A percentile compares a stretch with the other conserved stretches of the same genome.
Evolutionary conservation across 2,888 invertebrate species (phyloP).

Genomic region (Eupsilia transversa): DNA sequence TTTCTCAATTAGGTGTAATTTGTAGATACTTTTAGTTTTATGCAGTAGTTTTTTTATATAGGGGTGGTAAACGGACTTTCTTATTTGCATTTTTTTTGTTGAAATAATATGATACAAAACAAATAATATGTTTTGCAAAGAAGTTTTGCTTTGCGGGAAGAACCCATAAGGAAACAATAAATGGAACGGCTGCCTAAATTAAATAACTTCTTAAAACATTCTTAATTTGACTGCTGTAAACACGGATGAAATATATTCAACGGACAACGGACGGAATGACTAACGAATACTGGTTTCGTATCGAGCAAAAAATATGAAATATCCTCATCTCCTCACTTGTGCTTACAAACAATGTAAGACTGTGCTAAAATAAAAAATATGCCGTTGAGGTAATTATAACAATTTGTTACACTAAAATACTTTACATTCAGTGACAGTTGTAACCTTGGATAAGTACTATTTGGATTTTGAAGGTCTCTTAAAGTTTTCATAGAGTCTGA

Average conservation of each 20-base stretch:
- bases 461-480: conserved; percentile 40
- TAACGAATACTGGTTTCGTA: conserved; percentile 40
- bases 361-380: conserved; percentile 29
- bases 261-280: conserved; percentile 37
- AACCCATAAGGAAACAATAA: not conserved
- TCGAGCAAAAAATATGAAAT: conserved; percentile 51
- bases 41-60: not conserved
- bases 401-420: conserved; percentile 49
- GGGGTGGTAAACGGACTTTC: not conserved
- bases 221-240: conserved; percentile 38
- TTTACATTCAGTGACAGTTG: conserved; percentile 40
- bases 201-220: conserved; percentile 25
- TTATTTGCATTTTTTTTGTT: not conserved
- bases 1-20: not conserved
- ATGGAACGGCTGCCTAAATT: not conserved
- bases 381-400: conserved; percentile 36
- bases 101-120: no score
- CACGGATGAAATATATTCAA: conserved; percentile 27
- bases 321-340: conserved; percentile 36
- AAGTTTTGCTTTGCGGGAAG: not conserved
- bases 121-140: not conserved
- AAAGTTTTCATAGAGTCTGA: conserved; percentile 32
- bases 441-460: conserved; percentile 55
- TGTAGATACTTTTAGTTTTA: not conserved
- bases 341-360: conserved; percentile 29